These are phyloP conservation scores for Caenorhabditis angaria DNA, from an alignment of 2,888 invertebrate genomes.

Conservation along the genomic window DNA sequence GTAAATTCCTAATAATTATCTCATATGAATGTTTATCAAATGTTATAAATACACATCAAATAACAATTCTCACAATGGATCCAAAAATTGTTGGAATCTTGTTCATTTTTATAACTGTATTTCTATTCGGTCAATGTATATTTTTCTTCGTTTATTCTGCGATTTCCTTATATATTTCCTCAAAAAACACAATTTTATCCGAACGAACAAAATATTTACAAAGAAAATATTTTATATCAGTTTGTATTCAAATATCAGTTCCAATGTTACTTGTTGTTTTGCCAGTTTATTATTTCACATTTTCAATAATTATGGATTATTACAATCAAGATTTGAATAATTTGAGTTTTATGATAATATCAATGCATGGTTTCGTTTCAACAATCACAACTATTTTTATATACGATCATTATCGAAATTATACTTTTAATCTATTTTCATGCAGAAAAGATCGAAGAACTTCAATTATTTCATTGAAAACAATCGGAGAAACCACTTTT, in stretches of 20 bases:
- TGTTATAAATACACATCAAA: not conserved
- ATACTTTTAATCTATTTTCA: not conserved
- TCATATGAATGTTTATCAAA: not conserved
- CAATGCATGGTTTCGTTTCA: conserved; percentile 26
- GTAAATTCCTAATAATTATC: not conserved
- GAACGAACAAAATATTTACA: conserved; percentile 26
- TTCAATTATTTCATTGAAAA: not conserved
- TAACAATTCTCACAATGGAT: not conserved
- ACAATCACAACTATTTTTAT: conserved; percentile 25
- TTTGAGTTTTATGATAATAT: conserved; percentile 27
- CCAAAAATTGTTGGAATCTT: conserved; percentile 10
- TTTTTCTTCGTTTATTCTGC: conserved; percentile 22
- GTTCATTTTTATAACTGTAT: conserved; percentile 7
- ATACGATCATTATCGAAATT: conserved; percentile 25
- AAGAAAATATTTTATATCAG: conserved; percentile 27
- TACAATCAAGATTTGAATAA: conserved; percentile 35
- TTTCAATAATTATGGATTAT: conserved; percentile 22
- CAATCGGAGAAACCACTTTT: not conserved
- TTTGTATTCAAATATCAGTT: conserved; percentile 25
- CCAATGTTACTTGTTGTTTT: conserved; percentile 20
- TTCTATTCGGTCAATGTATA: conserved; percentile 12
- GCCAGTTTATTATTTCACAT: conserved; percentile 25
- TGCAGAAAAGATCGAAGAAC: not conserved
- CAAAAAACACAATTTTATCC: conserved; percentile 21
- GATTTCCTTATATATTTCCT: conserved; percentile 22